Evolutionary conservation across 2,888 invertebrate genomes (phyloP).

Genomic region (Oeneis ivallda): DNA sequence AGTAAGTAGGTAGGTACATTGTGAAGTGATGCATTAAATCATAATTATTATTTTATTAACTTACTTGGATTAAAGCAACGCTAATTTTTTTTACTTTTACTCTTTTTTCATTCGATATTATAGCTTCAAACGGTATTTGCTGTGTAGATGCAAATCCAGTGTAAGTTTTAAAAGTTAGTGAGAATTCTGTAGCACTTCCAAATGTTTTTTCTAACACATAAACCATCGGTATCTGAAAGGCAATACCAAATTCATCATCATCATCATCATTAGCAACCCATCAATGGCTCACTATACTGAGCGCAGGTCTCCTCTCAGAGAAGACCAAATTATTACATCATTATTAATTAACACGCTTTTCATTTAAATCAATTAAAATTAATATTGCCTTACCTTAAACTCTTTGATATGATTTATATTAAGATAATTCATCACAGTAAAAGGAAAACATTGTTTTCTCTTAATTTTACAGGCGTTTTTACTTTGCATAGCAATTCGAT

Average conservation of each 20-base stretch:
- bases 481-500: slow-evolving; percentile 60
- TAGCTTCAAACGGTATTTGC: slow-evolving; percentile 58
- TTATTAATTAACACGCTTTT: slow-evolving; percentile 11
- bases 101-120: slow-evolving; percentile 58
- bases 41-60: slow-evolving; percentile 16
- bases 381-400: slow-evolving; percentile 51
- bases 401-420: slow-evolving; percentile 59
- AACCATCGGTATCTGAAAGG: slow-evolving; percentile 55
- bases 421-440: slow-evolving; percentile 57
- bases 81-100: slow-evolving; percentile 57
- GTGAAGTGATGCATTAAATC: background rate
- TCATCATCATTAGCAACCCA: too few relatives aligned
- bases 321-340: background rate
- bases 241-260: too few relatives aligned
- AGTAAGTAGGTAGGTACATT: background rate
- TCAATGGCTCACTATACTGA: too few relatives aligned
- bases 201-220: slow-evolving; percentile 57
- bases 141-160: slow-evolving; percentile 62
- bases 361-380: too few relatives aligned
- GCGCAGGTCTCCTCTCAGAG: too few relatives aligned
- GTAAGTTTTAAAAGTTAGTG: slow-evolving; percentile 59
- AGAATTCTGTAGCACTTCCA: slow-evolving; percentile 51
- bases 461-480: slow-evolving; percentile 53
- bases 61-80: slow-evolving; percentile 60
- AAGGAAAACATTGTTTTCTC: slow-evolving; percentile 49